Evolutionary conservation across 2,888 invertebrate species (phyloP), one percentile per base, ranked within the genome.

Genomic region (Camponotus fellah): DNA sequence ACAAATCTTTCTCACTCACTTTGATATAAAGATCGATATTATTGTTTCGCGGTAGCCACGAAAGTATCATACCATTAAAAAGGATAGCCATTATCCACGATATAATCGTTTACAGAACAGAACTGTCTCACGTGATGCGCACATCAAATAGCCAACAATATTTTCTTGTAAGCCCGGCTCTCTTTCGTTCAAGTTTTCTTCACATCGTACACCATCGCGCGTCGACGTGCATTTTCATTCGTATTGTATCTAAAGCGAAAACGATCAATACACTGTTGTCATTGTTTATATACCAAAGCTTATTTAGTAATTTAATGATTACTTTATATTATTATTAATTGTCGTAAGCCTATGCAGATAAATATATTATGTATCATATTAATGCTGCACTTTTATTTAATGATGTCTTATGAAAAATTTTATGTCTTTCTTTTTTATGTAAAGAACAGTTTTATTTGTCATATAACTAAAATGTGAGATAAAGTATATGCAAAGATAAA

Each of bases 261-360:
- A 86, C 86, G 90, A 90, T 90, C 89, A 85, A 90, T 92, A 91
- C 91, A 90, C 88, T 89, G 87, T 93, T 91, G 92, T 93, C 92
- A 94, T 94, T 94, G 92, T 94, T 94, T 94, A 94, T 93, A 93
- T 94, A 95, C 95, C 94, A 95, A 95, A 94, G 95, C 94, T 94
- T 94, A 94, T 92, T 93, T 93, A 94, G 93, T 94, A 93, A 93
- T 93, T 94, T 93, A 93, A 92, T 86, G 91, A 92, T 94, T 94
- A 93, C 92, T 94, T 94, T 94, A 91, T 94, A 94, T 93, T 92
- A 94, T 94, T 92, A 94, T 93, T 92, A 90, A 93, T 92, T 93
- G 93, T 92, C 91, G 89, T 92, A 94, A 92, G 92, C 92, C 91
- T 92, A 92, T 92, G 90, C 89, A 94, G 92, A 93, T 93, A 91